phyloP scores from a whole-genome alignment of 1,140 invertebrate species.

The Drosophila equinoxialis region DNA sequence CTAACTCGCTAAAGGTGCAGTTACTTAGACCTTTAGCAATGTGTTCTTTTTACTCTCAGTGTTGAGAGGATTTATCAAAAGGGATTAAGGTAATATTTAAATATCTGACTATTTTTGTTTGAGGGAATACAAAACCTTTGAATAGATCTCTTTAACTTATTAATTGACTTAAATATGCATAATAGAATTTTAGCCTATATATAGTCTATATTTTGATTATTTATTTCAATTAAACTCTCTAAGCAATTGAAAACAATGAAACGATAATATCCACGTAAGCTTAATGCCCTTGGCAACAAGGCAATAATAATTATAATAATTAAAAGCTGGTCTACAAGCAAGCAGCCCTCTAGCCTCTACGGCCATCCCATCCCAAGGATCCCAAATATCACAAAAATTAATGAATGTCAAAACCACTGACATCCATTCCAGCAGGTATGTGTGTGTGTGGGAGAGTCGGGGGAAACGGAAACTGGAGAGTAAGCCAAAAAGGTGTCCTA shows the following conservation, averaged over 20 bases:
- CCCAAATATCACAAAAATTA: slow-evolving; percentile 51
- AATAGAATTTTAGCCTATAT: neutral
- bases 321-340: slow-evolving; percentile 3
- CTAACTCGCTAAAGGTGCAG: too few relatives aligned
- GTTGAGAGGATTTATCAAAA: too few relatives aligned
- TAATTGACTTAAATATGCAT: too few relatives aligned
- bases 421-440: neutral
- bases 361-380: neutral
- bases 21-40: too few relatives aligned
- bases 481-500: slow-evolving; percentile 54
- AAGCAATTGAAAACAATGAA: slow-evolving; percentile 14
- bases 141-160: too few relatives aligned
- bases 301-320: slow-evolving; percentile 17
- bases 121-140: too few relatives aligned
- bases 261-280: slow-evolving; percentile 8
- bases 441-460: slow-evolving; percentile 28
- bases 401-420: slow-evolving; percentile 67
- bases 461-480: neutral
- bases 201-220: neutral
- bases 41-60: too few relatives aligned
- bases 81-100: too few relatives aligned
- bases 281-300: slow-evolving; percentile 11
- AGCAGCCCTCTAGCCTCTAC: neutral
- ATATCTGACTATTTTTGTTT: too few relatives aligned
- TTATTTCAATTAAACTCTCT: slow-evolving; percentile 7